phyloP scores from a whole-genome alignment of 1,140 invertebrate genomes.

The Zaprionus inermis region DNA sequence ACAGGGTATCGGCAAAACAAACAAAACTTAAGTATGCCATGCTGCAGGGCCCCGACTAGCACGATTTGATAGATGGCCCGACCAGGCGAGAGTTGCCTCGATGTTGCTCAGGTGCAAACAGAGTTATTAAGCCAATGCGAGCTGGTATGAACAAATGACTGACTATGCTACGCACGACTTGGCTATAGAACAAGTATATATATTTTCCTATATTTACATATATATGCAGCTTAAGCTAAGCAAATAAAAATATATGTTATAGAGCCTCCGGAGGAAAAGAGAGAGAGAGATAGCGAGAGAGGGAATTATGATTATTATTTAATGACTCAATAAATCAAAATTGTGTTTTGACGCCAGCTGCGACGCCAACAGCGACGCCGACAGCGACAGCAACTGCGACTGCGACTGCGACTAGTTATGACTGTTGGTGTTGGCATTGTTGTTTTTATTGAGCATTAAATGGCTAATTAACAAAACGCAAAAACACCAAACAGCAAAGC shows the following conservation, averaged over 20 bases:
- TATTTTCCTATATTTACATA: not conserved
- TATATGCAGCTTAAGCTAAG: not conserved
- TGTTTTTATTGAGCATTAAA: slow-evolving; percentile 73
- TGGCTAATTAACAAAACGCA: slow-evolving; percentile 75
- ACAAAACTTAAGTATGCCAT: not conserved
- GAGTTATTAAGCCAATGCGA: not conserved
- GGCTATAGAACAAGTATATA: not conserved
- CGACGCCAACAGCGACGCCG: not conserved
- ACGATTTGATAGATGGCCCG: slow-evolving; percentile 7
- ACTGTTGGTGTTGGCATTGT: slow-evolving; percentile 35
- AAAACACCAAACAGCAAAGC: slow-evolving; percentile 44
- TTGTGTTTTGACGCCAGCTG: slow-evolving; percentile 37
- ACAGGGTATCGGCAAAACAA: not conserved
- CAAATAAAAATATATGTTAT: slow-evolving; percentile 19
- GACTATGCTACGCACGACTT: not conserved
- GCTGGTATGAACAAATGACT: not conserved
- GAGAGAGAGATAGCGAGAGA: slow-evolving; percentile 57
- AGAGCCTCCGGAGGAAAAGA: slow-evolving; percentile 48
- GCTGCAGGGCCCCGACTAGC: not conserved
- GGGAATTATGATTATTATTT: slow-evolving; percentile 74
- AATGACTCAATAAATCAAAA: slow-evolving; percentile 76
- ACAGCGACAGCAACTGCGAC: slow-evolving; percentile 28
- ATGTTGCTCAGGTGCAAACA: not conserved
- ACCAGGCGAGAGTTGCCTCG: not conserved
- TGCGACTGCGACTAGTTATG: slow-evolving; percentile 33